Percentiles rank a stretch among this genome's conserved stretches.
Evolutionary conservation across 2,888 invertebrate species (phyloP).

Genomic region (Odontomyia ornata): DNA sequence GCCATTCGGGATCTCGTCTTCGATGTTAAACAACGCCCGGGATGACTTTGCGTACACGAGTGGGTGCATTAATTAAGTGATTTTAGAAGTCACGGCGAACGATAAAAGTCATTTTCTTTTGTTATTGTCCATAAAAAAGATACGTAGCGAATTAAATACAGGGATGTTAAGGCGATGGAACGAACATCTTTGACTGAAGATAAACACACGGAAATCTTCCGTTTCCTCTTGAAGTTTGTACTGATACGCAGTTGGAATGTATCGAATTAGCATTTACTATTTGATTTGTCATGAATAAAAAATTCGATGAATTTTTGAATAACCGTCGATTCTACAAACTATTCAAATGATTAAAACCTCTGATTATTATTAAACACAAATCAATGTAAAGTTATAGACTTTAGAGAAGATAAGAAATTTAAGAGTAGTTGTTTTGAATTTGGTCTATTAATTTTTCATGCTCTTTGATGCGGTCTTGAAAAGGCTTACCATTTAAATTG

Average conservation of each 20-base stretch:
- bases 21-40: background rate
- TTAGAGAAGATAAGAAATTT: too few relatives aligned
- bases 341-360: too few relatives aligned
- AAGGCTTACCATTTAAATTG: too few relatives aligned
- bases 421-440: too few relatives aligned
- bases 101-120: background rate
- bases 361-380: too few relatives aligned
- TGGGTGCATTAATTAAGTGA: conserved; percentile 37
- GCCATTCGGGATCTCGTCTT: conserved; percentile 5
- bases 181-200: background rate
- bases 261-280: background rate
- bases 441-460: too few relatives aligned
- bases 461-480: too few relatives aligned
- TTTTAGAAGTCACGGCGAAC: conserved; percentile 27
- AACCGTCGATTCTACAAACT: too few relatives aligned
- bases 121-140: conserved; percentile 14
- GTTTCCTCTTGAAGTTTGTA: background rate
- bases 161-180: background rate
- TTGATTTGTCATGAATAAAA: too few relatives aligned
- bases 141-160: background rate
- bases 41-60: conserved; percentile 23
- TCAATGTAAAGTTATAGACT: too few relatives aligned
- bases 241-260: background rate
- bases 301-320: too few relatives aligned
- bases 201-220: conserved; percentile 25